Conservation (phyloP, 2,113 vertebrate genomes). For the Forbesichthys agassizii region DNA sequence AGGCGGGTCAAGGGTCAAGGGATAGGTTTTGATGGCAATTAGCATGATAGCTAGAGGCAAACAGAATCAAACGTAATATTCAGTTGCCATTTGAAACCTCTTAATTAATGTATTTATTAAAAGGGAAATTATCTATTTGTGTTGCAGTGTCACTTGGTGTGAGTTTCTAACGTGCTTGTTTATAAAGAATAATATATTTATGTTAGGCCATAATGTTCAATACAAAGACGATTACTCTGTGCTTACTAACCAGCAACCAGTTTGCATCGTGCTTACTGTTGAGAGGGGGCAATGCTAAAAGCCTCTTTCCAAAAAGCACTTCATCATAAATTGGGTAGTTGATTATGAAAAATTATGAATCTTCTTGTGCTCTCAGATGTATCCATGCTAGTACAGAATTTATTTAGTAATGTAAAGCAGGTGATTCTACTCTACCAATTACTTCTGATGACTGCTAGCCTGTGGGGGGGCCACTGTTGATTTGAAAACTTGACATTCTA, state of each 20-base stretch:
- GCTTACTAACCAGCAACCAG: neutral
- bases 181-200: neutral
- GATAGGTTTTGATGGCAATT: neutral
- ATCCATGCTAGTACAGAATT: slow-evolving; percentile 6
- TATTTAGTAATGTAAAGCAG: slow-evolving; percentile 51
- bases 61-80: neutral
- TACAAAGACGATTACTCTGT: neutral
- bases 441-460: too few relatives aligned
- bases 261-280: neutral
- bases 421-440: slow-evolving; percentile 29
- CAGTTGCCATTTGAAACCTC: neutral
- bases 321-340: neutral
- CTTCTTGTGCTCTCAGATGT: slow-evolving; percentile 10
- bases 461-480: slow-evolving; percentile 4
- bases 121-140: slow-evolving; percentile 12
- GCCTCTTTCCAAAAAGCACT: slow-evolving; percentile 3
- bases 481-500: neutral
- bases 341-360: neutral
- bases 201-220: neutral
- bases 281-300: slow-evolving; percentile 7
- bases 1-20: neutral
- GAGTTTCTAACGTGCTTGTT: slow-evolving; percentile 1
- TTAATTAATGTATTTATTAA: slow-evolving; percentile 43
- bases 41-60: neutral
- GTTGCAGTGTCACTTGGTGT: slow-evolving; percentile 18